phyloP scores from a whole-genome alignment of 2,888 invertebrate genomes.

The Galerucella pusilla region DNA sequence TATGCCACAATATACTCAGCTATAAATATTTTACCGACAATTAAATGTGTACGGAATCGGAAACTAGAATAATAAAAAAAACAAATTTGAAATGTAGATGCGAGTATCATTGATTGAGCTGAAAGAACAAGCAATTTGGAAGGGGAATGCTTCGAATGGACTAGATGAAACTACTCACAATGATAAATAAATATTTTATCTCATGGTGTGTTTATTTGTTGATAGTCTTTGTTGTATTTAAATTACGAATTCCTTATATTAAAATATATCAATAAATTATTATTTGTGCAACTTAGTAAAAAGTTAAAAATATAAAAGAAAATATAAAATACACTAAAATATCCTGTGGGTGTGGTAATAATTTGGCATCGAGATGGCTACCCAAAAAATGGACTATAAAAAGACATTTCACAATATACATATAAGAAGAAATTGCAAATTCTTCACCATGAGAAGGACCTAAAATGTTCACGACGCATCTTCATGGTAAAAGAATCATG shows the following conservation, averaged over 20 bases:
- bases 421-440: not conserved
- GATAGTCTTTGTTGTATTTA: not conserved
- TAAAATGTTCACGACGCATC: no score
- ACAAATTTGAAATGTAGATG: no score
- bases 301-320: constrained; percentile 6
- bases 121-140: no score
- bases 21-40: no score
- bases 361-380: constrained; percentile 44
- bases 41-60: no score
- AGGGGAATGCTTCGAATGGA: no score
- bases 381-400: constrained; percentile 20
- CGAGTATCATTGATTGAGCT: no score
- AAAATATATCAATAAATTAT: constrained; percentile 7
- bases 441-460: no score
- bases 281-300: constrained; percentile 25
- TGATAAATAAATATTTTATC: not conserved
- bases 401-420: constrained; percentile 16
- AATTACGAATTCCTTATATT: not conserved
- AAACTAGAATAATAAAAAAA: no score
- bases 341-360: constrained; percentile 40
- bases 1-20: no score
- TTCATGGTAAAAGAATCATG: no score
- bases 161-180: not conserved
- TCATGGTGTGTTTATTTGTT: not conserved
- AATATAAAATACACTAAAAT: constrained; percentile 15